These are phyloP conservation scores for Aphidius gifuensis DNA, from an alignment of 1,140 invertebrate genomes.

Conservation along the genomic window DNA sequence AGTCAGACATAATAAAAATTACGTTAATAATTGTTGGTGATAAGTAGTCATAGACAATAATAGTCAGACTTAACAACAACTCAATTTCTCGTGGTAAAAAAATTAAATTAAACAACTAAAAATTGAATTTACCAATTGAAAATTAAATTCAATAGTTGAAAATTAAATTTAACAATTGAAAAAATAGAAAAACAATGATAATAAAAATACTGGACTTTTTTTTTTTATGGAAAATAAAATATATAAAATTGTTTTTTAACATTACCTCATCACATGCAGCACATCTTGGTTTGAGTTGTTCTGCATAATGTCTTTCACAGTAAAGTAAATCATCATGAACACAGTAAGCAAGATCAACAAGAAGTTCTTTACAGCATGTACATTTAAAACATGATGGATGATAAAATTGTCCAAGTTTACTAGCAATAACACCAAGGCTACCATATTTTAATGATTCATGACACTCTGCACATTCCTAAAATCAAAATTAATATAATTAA, in stretches of 20 bases:
- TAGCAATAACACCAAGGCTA: slow-evolving; percentile 68
- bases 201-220: no score
- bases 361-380: slow-evolving; percentile 76
- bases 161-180: no score
- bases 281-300: slow-evolving; percentile 87
- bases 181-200: no score
- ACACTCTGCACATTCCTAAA: slow-evolving; percentile 65
- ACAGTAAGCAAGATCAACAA: slow-evolving; percentile 92
- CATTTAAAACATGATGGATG: slow-evolving; percentile 89
- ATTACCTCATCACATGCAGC: slow-evolving; percentile 91
- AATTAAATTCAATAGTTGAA: no score
- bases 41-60: no score
- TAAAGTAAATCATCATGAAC: slow-evolving; percentile 80
- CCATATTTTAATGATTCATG: slow-evolving; percentile 60
- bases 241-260: not conserved
- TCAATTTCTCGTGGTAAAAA: no score
- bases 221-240: no score
- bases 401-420: slow-evolving; percentile 71
- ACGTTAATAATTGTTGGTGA: no score
- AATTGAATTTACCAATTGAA: no score
- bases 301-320: slow-evolving; percentile 92
- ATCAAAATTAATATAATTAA: not conserved
- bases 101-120: no score
- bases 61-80: no score
- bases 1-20: no score